These are phyloP conservation scores for Agelas oroides DNA, from an alignment of 37 sponge, comb jelly and placozoan species.

Conservation along the genomic window DNA sequence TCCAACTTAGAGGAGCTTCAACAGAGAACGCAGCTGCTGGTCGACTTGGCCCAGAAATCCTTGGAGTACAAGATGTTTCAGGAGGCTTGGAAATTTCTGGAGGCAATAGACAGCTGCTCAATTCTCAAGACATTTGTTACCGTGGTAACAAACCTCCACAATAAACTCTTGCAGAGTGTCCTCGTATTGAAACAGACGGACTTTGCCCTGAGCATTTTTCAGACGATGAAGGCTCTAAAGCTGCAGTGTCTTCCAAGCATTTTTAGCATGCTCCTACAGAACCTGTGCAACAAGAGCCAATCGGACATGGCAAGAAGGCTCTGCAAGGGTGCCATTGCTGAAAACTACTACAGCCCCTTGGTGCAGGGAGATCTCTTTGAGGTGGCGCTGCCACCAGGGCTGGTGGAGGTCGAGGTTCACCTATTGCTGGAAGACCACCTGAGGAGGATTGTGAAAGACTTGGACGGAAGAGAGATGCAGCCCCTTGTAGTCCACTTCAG, in stretches of 20 bases:
- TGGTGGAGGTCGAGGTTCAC: conserved; percentile 16
- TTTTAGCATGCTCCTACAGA: conserved; percentile 20
- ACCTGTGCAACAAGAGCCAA: conserved; percentile 5
- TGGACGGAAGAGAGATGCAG: neutral
- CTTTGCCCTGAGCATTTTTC: conserved; percentile 14
- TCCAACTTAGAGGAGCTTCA: neutral
- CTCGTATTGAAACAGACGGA: neutral
- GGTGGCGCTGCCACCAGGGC: neutral
- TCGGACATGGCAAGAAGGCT: neutral
- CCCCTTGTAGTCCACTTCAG: conserved; percentile 15
- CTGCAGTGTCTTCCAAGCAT: conserved; percentile 34
- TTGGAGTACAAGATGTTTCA: neutral
- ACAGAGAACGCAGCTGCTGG: conserved; percentile 15
- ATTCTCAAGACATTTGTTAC: neutral
- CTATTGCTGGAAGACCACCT: conserved; percentile 38
- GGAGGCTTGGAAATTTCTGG: conserved; percentile 23
- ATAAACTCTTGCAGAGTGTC: conserved; percentile 23
- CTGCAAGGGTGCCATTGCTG: conserved; percentile 24
- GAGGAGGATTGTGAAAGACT: neutral
- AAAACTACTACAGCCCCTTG: conserved; percentile 19
- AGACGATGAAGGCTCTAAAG: conserved; percentile 3
- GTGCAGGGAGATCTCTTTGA: neutral
- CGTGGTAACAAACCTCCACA: conserved; percentile 28
- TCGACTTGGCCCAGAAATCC: conserved; percentile 8
- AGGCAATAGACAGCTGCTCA: neutral